Percentiles rank a stretch among this genome's conserved stretches.
These are phyloP conservation scores for Volucella zonaria DNA, from an alignment of 2,888 invertebrate species.

Conservation along the genomic window DNA sequence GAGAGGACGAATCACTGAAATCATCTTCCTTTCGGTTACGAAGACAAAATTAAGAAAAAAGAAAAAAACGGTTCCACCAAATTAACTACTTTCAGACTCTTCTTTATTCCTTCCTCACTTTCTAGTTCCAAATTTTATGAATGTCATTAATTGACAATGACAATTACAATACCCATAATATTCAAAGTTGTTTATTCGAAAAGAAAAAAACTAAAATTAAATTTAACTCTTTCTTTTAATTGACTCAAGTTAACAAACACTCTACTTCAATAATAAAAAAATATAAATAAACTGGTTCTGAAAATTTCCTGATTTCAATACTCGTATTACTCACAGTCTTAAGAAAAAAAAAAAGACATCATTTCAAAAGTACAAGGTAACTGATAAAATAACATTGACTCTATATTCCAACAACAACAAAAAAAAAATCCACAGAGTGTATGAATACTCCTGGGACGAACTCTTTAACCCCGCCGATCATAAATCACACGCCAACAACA, in stretches of 20 bases:
- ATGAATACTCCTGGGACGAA: too few species aligned
- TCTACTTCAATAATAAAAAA: neutral
- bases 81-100: too few species aligned
- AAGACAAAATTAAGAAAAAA: too few species aligned
- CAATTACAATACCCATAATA: neutral
- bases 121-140: neutral
- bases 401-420: neutral
- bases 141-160: conserved; percentile 7
- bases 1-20: too few species aligned
- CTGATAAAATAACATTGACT: neutral
- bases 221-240: conserved; percentile 1
- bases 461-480: conserved; percentile 5
- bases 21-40: too few species aligned
- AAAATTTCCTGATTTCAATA: conserved; percentile 22
- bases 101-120: too few species aligned
- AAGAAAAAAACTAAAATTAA: neutral
- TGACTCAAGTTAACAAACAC: neutral
- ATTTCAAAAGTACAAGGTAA: conserved; percentile 8
- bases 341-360: conserved; percentile 1
- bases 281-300: conserved; percentile 12
- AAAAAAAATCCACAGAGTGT: neutral
- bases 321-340: neutral
- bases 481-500: conserved; percentile 28
- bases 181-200: neutral
- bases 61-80: too few species aligned